These are phyloP conservation scores for Papilio gigon DNA, from an alignment of 2,888 invertebrate species.

Conservation along the genomic window DNA sequence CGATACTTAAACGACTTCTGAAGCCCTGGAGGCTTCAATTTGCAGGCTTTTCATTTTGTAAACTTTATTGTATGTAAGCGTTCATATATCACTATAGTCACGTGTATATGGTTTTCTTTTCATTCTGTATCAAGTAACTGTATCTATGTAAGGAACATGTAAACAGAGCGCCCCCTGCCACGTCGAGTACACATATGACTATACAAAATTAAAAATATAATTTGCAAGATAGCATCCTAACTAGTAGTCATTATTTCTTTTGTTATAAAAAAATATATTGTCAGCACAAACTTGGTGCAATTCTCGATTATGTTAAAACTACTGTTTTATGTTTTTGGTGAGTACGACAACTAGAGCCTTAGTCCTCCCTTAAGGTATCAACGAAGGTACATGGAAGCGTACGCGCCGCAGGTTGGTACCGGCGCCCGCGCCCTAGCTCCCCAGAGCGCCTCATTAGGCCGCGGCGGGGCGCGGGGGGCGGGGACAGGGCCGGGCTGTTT, in stretches of 20 bases:
- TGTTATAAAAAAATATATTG: no score
- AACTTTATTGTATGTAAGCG: constrained; percentile 13
- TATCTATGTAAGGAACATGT: not conserved
- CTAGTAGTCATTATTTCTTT: no score
- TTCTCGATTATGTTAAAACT: not conserved
- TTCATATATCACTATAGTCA: not conserved
- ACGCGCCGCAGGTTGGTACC: constrained; percentile 27
- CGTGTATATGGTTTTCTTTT: not conserved
- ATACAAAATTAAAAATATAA: no score
- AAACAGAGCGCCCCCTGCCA: no score
- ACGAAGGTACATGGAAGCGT: not conserved
- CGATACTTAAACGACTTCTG: constrained; percentile 32
- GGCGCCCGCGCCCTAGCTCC: constrained; percentile 54
- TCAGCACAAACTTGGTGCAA: no score
- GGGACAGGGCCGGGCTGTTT: constrained; percentile 40
- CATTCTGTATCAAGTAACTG: not conserved
- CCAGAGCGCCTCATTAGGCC: constrained; percentile 61
- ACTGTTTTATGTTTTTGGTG: not conserved
- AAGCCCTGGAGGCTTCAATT: constrained; percentile 23
- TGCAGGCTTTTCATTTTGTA: constrained; percentile 1
- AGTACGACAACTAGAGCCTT: not conserved
- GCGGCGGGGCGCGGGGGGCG: constrained; percentile 41
- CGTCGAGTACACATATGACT: no score
- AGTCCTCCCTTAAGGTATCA: not conserved
- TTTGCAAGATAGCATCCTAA: no score